These are phyloP conservation scores for Candoia aspera DNA, from an alignment of 2,113 vertebrate genomes.

Conservation along the genomic window DNA sequence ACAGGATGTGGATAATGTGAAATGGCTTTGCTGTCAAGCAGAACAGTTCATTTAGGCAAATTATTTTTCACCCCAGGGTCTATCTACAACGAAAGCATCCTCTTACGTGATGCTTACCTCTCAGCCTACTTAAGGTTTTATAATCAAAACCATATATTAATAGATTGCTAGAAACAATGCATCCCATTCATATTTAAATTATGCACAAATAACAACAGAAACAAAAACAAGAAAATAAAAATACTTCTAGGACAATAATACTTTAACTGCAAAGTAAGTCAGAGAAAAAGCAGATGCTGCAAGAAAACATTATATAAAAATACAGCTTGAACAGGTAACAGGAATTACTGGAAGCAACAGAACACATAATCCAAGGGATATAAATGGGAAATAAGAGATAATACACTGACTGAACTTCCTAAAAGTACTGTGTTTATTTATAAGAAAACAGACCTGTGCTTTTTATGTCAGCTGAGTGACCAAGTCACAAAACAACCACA, in stretches of 20 bases:
- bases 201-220: conserved; percentile 9
- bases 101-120: neutral
- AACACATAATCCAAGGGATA: conserved; percentile 14
- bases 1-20: neutral
- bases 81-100: neutral
- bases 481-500: neutral
- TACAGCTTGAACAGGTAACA: conserved; percentile 14
- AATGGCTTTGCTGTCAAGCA: neutral
- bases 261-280: neutral
- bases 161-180: neutral
- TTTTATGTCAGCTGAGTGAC: neutral
- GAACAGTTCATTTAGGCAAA: neutral
- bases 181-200: neutral
- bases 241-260: conserved; percentile 10
- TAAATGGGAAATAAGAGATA: conserved; percentile 35
- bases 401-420: conserved; percentile 18
- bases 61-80: neutral
- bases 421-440: neutral
- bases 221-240: neutral
- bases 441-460: neutral
- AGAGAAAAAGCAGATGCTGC: neutral
- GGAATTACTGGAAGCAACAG: conserved; percentile 36
- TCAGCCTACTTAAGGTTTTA: neutral
- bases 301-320: neutral
- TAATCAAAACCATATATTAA: neutral